Evolutionary conservation across 2,113 vertebrate genomes (phyloP), one percentile per base, ranked within the genome.

Genomic region (Myotis davidii): DNA sequence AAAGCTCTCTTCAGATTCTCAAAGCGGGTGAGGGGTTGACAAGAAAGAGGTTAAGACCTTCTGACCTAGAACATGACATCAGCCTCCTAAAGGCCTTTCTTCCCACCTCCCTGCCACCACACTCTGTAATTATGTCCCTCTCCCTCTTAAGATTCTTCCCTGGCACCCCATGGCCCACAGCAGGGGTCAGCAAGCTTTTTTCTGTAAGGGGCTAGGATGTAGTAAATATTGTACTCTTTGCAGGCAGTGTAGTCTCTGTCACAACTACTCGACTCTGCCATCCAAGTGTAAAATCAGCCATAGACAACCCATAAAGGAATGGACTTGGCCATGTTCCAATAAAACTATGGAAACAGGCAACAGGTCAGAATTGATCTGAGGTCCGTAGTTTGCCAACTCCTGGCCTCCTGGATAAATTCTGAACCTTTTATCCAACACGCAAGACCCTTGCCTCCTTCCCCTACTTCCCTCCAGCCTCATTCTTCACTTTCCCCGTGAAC

Each of bases 1-100:
- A 56, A 52, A 94, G 32, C 45, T 61, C 8, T 85, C 76, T 67
- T 77, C 67, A 73, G 59, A 90, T 85, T 77, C 85, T 90, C 54
- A 42, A n/a, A 65, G 29, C 5, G 12, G 10, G 23, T 34, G n/a
- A 59, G 42, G 4, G 9, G 18, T 9, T 52, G n/a, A 69, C 21
- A 50, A 93, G 83, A 95, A 74, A 92, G 72, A 91, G 9, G 73
- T 6, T 23, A 88, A 64, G 48, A 7, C 16, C 16, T 94, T 59
- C 74, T 39, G n/a, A 67, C 34, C 37, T 77, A 50, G 65, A 64
- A 65, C 91, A 77, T 7, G 54, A 37, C 52, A 69, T 12, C 52
- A 32, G 48, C 17, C 42, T 84, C 70, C 73, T 52, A 42, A 29
- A 0, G 11, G 25, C n/a, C 83, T 95, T 27, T 14, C 45, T 82